Conservation (phyloP, 2,888 invertebrate species). For the Arrhopalites spinosus region DNA sequence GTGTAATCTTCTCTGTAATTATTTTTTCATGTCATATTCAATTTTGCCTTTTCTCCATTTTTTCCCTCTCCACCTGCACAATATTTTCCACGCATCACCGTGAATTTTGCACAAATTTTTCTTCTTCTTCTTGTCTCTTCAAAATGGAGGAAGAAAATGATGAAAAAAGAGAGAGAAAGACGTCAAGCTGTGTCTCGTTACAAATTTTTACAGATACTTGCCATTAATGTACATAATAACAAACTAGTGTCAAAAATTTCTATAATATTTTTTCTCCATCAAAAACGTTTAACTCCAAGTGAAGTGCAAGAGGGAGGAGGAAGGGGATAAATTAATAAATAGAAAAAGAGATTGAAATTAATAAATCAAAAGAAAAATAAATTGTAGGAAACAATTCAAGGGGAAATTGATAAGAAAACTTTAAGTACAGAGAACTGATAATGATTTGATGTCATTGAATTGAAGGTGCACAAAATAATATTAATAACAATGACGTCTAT, state of each 20-base stretch:
- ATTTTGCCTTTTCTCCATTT: background rate
- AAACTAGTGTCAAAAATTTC: no score
- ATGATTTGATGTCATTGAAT: slow-evolving; percentile 19
- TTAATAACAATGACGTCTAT: no score
- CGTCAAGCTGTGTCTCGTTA: background rate
- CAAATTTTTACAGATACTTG: no score
- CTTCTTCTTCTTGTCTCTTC: background rate
- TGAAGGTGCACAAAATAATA: slow-evolving; percentile 2
- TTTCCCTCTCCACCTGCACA: no score
- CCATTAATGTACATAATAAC: no score
- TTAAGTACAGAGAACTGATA: background rate
- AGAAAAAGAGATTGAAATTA: no score
- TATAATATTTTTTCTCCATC: no score
- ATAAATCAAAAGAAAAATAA: background rate
- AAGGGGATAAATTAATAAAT: background rate
- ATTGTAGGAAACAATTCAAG: slow-evolving; percentile 13
- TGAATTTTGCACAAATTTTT: slow-evolving; percentile 6
- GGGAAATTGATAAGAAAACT: slow-evolving; percentile 5
- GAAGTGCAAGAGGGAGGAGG: background rate
- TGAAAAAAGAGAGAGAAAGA: background rate
- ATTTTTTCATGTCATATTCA: slow-evolving; percentile 1
- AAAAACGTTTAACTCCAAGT: background rate
- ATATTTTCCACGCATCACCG: background rate
- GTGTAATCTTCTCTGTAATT: background rate
- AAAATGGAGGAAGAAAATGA: background rate